These are phyloP conservation scores for Drosophila malerkotliana DNA, from an alignment of 1,140 invertebrate species.

Conservation along the genomic window DNA sequence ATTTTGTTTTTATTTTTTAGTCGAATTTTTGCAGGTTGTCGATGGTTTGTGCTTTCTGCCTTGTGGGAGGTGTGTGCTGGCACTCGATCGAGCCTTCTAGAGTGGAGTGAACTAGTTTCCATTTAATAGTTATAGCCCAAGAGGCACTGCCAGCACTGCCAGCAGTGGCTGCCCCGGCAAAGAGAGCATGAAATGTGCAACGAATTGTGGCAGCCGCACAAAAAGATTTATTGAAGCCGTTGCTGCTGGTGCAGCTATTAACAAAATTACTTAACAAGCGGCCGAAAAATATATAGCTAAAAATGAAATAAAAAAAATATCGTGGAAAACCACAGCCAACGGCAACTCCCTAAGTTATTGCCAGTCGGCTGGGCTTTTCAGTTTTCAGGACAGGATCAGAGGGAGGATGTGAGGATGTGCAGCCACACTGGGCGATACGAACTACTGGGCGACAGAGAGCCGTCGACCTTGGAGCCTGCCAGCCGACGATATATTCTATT, in stretches of 20 bases:
- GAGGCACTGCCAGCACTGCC: conserved; percentile 19
- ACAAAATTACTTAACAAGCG: conserved; percentile 82
- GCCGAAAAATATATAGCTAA: conserved; percentile 40
- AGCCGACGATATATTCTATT: conserved; percentile 71
- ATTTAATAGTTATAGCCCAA: conserved; percentile 65
- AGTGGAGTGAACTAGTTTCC: conserved; percentile 75
- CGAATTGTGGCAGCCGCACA: conserved; percentile 74
- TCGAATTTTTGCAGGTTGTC: conserved; percentile 19
- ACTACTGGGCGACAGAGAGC: conserved; percentile 15
- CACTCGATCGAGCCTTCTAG: conserved; percentile 75
- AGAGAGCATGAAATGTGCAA: conserved; percentile 82
- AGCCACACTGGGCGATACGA: conserved; percentile 17
- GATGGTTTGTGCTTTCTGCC: conserved; percentile 10
- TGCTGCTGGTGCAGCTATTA: conserved; percentile 66
- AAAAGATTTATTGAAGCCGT: conserved; percentile 76
- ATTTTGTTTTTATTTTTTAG: conserved; percentile 58
- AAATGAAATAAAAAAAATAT: conserved; percentile 7
- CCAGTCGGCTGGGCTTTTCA: conserved; percentile 65
- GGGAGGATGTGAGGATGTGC: conserved; percentile 6
- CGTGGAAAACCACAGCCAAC: conserved; percentile 15
- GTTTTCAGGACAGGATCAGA: conserved; percentile 40
- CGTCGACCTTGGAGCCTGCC: conserved; percentile 31
- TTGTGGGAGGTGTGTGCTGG: conserved; percentile 48
- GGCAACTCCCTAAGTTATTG: conserved; percentile 65
- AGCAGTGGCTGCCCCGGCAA: conserved; percentile 40